Evolutionary conservation across 2,888 invertebrate species (phyloP).

Genomic region (Stenolophus ochropezus): DNA sequence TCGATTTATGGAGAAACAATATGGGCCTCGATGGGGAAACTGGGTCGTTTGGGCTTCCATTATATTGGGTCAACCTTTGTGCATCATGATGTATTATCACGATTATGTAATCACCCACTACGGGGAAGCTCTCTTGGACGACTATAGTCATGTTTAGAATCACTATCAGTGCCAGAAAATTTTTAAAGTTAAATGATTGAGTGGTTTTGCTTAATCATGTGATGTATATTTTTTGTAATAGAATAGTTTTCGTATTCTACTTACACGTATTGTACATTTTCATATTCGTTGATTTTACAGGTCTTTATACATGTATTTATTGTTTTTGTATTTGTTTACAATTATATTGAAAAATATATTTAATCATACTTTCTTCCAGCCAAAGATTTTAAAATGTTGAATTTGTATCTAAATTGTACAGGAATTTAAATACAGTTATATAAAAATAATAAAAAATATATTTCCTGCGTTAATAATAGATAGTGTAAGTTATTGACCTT

Average conservation of each 20-base stretch:
- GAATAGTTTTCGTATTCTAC: slow-evolving; percentile 2
- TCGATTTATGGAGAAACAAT: slow-evolving; percentile 81
- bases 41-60: slow-evolving; percentile 97
- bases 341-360: slow-evolving; percentile 46
- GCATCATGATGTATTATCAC: slow-evolving; percentile 99
- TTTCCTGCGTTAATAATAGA: neutral
- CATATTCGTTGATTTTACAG: slow-evolving; percentile 44
- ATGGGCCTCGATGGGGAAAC: slow-evolving; percentile 93
- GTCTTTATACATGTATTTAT: slow-evolving; percentile 53
- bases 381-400: slow-evolving; percentile 46
- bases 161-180: neutral
- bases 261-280: slow-evolving; percentile 37
- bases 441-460: neutral
- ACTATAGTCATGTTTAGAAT: slow-evolving; percentile 69
- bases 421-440: slow-evolving; percentile 38
- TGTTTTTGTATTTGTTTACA: slow-evolving; percentile 52
- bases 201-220: slow-evolving; percentile 10
- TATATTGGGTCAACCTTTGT: slow-evolving; percentile 97
- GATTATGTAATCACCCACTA: slow-evolving; percentile 93
- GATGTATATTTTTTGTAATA: slow-evolving; percentile 10
- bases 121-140: slow-evolving; percentile 71
- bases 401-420: slow-evolving; percentile 42
- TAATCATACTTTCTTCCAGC: slow-evolving; percentile 15
- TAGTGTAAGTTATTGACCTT: too few relatives aligned
- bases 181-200: neutral